phyloP scores from a whole-genome alignment of 1,140 invertebrate genomes.

The Hylaeus anthracinus region DNA sequence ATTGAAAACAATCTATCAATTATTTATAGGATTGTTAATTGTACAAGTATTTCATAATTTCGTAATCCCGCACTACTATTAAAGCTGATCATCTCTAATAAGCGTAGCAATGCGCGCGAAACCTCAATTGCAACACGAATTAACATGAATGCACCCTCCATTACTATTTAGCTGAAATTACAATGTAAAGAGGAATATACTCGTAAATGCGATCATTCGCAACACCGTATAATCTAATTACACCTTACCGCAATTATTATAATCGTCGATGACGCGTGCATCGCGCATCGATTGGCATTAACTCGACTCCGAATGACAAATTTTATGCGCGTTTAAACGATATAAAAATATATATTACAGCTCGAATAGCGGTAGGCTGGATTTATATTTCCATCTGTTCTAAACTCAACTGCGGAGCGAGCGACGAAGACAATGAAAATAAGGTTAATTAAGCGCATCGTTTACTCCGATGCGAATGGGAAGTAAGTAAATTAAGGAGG shows the following conservation, averaged over 20 bases:
- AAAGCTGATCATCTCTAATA: conserved; percentile 42
- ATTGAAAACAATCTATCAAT: background rate
- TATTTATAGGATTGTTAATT: background rate
- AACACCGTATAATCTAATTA: conserved; percentile 34
- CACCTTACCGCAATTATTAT: conserved; percentile 35
- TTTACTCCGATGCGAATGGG: background rate
- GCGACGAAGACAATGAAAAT: conserved; percentile 13
- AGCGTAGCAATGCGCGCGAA: conserved; percentile 12
- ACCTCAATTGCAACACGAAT: conserved; percentile 27
- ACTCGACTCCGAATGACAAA: no score
- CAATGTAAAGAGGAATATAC: conserved; percentile 25
- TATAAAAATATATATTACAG: background rate
- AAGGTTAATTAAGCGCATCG: conserved; percentile 29
- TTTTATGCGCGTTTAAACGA: background rate
- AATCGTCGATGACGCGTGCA: background rate
- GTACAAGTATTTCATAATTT: background rate
- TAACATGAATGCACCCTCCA: conserved; percentile 27
- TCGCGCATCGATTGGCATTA: background rate
- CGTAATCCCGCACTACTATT: conserved; percentile 18
- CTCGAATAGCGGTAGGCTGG: conserved; percentile 3
- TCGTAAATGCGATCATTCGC: conserved; percentile 2
- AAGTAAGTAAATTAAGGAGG: background rate
- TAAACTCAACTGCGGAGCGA: background rate
- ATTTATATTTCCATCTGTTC: background rate
- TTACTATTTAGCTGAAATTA: conserved; percentile 29